Percentiles rank a stretch among this genome's conserved stretches.
phyloP scores from a whole-genome alignment of 2,888 invertebrate species.

The Xestia sexstrigata region DNA sequence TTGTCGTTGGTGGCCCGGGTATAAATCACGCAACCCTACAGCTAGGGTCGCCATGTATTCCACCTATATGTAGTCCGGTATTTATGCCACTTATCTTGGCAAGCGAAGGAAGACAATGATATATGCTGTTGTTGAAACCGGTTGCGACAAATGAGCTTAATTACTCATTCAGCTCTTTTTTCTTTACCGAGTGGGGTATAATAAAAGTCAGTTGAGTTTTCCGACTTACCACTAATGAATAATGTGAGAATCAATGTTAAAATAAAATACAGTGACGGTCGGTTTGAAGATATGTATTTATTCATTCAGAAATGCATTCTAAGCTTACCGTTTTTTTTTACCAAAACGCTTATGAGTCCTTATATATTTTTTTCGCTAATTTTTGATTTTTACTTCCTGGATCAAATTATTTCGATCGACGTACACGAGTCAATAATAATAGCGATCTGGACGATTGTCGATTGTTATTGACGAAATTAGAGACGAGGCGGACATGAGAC shows the following conservation, averaged over 20 bases:
- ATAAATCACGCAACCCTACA: conserved; percentile 86
- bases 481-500: too few species aligned
- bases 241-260: not conserved
- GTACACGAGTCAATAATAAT: too few species aligned
- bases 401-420: too few species aligned
- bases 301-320: not conserved
- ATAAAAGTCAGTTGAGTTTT: conserved; percentile 12
- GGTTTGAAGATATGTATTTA: not conserved
- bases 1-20: conserved; percentile 85
- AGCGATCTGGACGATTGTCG: too few species aligned
- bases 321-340: not conserved
- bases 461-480: too few species aligned
- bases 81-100: conserved; percentile 69
- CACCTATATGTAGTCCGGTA: conserved; percentile 69
- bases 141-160: conserved; percentile 57
- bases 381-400: too few species aligned
- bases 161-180: conserved; percentile 56
- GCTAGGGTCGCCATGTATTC: conserved; percentile 72
- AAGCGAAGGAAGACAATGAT: conserved; percentile 59
- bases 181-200: conserved; percentile 16
- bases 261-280: not conserved
- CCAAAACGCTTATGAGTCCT: too few species aligned
- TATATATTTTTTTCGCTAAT: too few species aligned
- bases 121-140: conserved; percentile 57
- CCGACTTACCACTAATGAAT: conserved; percentile 6